Base-by-base conservation (phyloP, 2,888 invertebrate genomes). In the Dryobota labecula region DNA sequence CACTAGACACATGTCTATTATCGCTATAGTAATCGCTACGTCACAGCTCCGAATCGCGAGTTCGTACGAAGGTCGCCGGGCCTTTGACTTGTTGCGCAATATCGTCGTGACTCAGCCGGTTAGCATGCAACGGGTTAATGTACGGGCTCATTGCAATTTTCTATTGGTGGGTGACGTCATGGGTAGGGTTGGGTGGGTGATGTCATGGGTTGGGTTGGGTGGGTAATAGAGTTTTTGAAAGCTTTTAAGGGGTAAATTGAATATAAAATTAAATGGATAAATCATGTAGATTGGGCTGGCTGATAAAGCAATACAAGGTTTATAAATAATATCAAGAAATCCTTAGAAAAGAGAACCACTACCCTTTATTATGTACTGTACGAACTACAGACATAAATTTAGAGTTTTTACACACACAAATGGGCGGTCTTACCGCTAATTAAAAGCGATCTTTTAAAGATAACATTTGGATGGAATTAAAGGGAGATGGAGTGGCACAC, bases 51-150 rank as follows among this genome's bases (percentile, higher is more conserved):
- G 41, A 83, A 78, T 75, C 36, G 85, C 77, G 60, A 75, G 77
- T 77, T 73, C 85, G 54, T 76, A 62, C 69, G 88, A 90, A 90
- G 91, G 91, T 87, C 91, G 86, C 13, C 57, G 67, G 90, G 88
- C 70, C 89, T 84, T 80, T 85, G 89, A 89, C 89, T 80, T 65
- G 70, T 89, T 87, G 71, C 85, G 89, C 82, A 90, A 90, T 69
- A 13, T n/a, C 36, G 5, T 0, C 41, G 58, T 87, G 88, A 86
- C 47, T 88, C 86, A 87, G 73, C 67, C 47, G 5, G 47, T 41
- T 43, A 78, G 71, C 78, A 66, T 73, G 63, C 73, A 77, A 68
- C 75, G 81, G 85, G 80, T 83, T 85, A 80, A 80, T 75, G 85
- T 27, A 56, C 78, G 62, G 38, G 54, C 24, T 70, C 57, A 82